phyloP scores from a whole-genome alignment of 1,140 invertebrate species.

The Goniozus legneri region DNA sequence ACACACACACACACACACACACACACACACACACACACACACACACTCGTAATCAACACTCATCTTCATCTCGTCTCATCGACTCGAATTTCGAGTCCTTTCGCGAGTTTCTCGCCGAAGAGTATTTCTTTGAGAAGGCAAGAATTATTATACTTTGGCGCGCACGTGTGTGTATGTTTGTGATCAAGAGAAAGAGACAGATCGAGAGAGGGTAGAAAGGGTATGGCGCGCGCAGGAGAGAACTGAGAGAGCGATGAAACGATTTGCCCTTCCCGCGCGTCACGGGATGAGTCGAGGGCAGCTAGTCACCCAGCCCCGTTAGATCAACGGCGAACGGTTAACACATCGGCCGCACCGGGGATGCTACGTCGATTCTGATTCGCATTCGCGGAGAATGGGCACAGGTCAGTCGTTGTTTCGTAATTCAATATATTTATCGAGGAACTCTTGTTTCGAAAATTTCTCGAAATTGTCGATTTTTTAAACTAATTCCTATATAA shows the following conservation, averaged over 20 bases:
- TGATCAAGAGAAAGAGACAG: background rate
- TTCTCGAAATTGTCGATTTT: background rate
- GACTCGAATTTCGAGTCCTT: background rate
- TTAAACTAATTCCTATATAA: too few relatives aligned
- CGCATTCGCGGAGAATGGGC: constrained; percentile 40
- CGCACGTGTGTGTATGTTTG: background rate
- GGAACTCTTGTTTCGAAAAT: background rate
- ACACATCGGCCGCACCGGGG: constrained; percentile 23
- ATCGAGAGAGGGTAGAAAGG: background rate
- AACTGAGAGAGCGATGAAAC: background rate
- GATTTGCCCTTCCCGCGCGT: background rate
- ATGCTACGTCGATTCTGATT: constrained; percentile 42
- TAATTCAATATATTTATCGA: constrained; percentile 9
- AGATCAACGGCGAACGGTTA: constrained; percentile 9
- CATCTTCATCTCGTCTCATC: background rate
- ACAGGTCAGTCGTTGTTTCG: constrained; percentile 38
- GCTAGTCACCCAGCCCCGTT: constrained; percentile 23
- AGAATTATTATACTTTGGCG: background rate
- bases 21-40: background rate
- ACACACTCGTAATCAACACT: constrained; percentile 1
- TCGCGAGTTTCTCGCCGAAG: background rate
- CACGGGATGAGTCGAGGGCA: constrained; percentile 24
- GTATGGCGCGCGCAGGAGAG: background rate
- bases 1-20: too few relatives aligned
- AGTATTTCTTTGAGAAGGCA: background rate